A percentile compares a stretch with the other conserved stretches of the same genome.
Conservation (phyloP, 2,888 invertebrate genomes). For the Campoletis raptor region DNA sequence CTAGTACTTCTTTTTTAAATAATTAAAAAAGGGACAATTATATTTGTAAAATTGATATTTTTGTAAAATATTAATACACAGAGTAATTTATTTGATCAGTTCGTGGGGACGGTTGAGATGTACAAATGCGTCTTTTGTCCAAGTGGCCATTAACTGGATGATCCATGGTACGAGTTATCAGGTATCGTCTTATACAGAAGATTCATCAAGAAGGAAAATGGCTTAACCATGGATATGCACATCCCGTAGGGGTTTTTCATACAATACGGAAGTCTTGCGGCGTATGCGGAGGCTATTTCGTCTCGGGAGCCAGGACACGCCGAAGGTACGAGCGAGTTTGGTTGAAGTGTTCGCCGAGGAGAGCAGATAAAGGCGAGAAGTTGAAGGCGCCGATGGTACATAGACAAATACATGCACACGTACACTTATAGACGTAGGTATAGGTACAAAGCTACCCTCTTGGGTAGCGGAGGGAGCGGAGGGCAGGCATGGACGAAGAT, state of each 20-base stretch:
- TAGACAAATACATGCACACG: conserved; percentile 9
- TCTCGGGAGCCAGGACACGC: conserved; percentile 34
- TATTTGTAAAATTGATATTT: not conserved
- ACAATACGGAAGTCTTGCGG: conserved; percentile 54
- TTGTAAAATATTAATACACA: not conserved
- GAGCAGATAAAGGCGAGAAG: conserved; percentile 66
- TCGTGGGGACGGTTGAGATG: not conserved
- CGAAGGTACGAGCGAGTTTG: conserved; percentile 28
- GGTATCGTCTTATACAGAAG: conserved; percentile 10
- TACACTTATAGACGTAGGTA: conserved; percentile 1
- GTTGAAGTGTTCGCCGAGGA: conserved; percentile 53
- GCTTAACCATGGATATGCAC: conserved; percentile 39
- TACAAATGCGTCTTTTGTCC: not conserved
- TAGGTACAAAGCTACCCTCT: conserved; percentile 24
- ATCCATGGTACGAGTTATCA: not conserved
- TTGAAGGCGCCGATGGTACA: conserved; percentile 30
- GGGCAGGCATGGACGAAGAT: conserved; percentile 79
- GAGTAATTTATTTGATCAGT: not conserved
- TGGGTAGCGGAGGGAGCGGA: conserved; percentile 45
- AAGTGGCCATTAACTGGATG: conserved; percentile 18
- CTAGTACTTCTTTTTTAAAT: not conserved
- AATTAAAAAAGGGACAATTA: not conserved
- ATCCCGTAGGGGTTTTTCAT: conserved; percentile 8
- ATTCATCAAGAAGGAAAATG: conserved; percentile 18
- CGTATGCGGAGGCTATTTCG: conserved; percentile 50